Percentiles rank a stretch among this genome's conserved stretches.
phyloP scores from a whole-genome alignment of 2,888 invertebrate species.

The Ennomos fuscantarius region DNA sequence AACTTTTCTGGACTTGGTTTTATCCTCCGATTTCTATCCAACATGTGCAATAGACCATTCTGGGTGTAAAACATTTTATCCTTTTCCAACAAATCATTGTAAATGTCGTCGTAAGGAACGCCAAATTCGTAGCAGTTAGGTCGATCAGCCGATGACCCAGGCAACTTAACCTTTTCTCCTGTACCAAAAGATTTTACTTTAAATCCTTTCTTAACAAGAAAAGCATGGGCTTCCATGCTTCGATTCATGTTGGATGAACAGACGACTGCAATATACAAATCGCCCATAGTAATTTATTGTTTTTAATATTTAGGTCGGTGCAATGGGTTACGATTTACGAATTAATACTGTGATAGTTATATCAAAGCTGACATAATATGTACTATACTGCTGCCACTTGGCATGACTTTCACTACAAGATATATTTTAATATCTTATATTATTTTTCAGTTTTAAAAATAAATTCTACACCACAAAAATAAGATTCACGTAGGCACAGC shows the following conservation, averaged over 20 bases:
- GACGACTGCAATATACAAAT: slow-evolving; percentile 95
- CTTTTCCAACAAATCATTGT: slow-evolving; percentile 95
- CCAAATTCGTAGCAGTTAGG: slow-evolving; percentile 99
- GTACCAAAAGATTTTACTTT: slow-evolving; percentile 97
- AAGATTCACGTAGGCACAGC: no score
- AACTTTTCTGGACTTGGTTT: slow-evolving; percentile 98
- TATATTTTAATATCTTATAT: no score
- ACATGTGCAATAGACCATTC: slow-evolving; percentile 98
- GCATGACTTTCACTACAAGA: no score
- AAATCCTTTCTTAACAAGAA: slow-evolving; percentile 98
- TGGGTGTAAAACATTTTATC: slow-evolving; percentile 98
- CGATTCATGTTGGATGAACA: slow-evolving; percentile 99
- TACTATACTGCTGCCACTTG: no score
- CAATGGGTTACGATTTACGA: no score
- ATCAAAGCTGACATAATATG: no score
- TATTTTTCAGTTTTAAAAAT: no score
- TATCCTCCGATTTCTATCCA: slow-evolving; percentile 98
- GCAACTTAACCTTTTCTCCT: slow-evolving; percentile 98
- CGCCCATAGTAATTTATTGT: slow-evolving; percentile 45
- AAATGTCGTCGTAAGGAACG: slow-evolving; percentile 97
- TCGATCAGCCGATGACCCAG: slow-evolving; percentile 96
- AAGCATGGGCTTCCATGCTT: slow-evolving; percentile 99
- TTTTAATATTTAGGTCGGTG: no score
- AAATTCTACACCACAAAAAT: no score
- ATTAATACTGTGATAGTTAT: no score